Base-by-base conservation (phyloP, 53 echinoderm and acorn worm species). In the Astropecten irregularis region DNA sequence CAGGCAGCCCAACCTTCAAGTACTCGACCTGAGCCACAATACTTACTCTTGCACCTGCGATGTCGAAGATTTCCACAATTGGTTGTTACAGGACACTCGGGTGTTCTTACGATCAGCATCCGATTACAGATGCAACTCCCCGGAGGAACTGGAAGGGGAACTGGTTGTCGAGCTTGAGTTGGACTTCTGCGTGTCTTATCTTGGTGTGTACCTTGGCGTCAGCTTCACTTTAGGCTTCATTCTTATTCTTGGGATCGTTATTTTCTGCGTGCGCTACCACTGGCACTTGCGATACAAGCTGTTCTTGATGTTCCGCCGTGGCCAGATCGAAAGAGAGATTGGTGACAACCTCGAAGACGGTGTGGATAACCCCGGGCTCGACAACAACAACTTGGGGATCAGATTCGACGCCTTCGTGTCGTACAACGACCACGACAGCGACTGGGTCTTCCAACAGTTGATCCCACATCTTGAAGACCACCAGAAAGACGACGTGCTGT, bases 211-310 rank as follows among this genome's bases (percentile, higher is more conserved):
- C 73, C 73, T 73, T 10, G 52, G 73, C n/a, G 53, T 36, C 32
- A 34, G 54, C n/a, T 34, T 34, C 33, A 37, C 36, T n/a, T 51
- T 53, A 32, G 73, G 19, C 29, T 20, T 35, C 8, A 22, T 82
- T 2, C 30, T 44, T 8, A 16, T 63, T 5, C 4, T 61, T 13
- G 10, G 2, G 7, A 7, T 61, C 8, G 50, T 44, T 34, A 19
- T 47, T 29, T 9, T 82, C 44, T 50, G 50, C 64, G 64, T 82
- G 23, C 82, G 82, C 5, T 82, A 64, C 58, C 82, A 65, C 66
- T 82, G 82, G 82, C 82, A 82, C 35, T 4, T 82, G 34, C 62
- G 64, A 44, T 82, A 82, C 66, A 82, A 82, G 31, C 32, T 62
- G 31, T 82, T 63, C 73, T 31, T 73, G 37, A 20, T 73, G 73